These are phyloP conservation scores for Abrostola triplasia DNA, from an alignment of 2,888 invertebrate genomes.

Conservation along the genomic window DNA sequence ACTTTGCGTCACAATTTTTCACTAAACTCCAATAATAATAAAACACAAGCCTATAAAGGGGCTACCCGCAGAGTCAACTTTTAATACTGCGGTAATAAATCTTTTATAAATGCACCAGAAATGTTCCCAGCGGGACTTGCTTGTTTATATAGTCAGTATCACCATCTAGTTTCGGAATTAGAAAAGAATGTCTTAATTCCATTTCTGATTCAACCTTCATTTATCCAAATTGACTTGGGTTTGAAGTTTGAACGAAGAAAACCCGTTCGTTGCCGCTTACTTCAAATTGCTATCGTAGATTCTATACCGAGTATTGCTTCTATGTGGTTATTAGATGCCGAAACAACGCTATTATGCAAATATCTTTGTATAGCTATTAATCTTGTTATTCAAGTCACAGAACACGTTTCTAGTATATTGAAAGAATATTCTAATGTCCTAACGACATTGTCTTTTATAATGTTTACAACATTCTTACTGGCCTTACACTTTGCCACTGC, in stretches of 20 bases:
- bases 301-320: constrained; percentile 34
- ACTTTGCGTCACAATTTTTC: constrained; percentile 36
- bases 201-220: constrained; percentile 55
- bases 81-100: constrained; percentile 68
- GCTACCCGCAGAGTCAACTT: constrained; percentile 63
- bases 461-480: constrained; percentile 20
- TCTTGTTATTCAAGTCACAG: constrained; percentile 56
- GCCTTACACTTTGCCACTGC: background rate
- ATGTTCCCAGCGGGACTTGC: constrained; percentile 64
- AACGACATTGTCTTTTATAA: constrained; percentile 23
- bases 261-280: constrained; percentile 56
- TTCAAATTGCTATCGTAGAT: constrained; percentile 48
- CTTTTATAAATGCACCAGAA: constrained; percentile 66
- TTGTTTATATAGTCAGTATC: constrained; percentile 63
- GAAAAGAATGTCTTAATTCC: constrained; percentile 66
- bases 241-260: constrained; percentile 36
- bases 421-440: constrained; percentile 35
- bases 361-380: constrained; percentile 62
- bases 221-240: constrained; percentile 46
- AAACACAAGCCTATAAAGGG: constrained; percentile 59
- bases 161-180: constrained; percentile 62
- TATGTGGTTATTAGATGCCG: constrained; percentile 51
- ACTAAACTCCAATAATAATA: constrained; percentile 57
- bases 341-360: constrained; percentile 69
- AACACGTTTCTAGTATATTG: constrained; percentile 53